Conservation (phyloP, 2,888 invertebrate species). For the Drosophila tanythrix region DNA sequence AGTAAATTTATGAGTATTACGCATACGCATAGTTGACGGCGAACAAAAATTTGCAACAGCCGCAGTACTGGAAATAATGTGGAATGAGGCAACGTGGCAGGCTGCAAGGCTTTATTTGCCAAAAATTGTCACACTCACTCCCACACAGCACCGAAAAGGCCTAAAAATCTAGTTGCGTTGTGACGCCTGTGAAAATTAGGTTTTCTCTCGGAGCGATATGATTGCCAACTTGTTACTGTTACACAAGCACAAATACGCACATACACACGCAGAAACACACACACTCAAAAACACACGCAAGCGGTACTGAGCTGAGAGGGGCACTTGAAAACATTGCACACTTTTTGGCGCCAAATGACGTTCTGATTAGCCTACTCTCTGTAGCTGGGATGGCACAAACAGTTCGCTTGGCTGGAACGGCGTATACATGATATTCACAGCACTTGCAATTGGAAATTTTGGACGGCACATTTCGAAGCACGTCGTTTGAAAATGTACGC, state of each 20-base stretch:
- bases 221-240: constrained; percentile 70
- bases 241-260: constrained; percentile 28
- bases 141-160: constrained; percentile 4
- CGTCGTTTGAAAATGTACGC: constrained; percentile 66
- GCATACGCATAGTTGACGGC: background rate
- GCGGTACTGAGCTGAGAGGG: constrained; percentile 5
- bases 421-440: constrained; percentile 55
- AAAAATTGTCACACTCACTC: constrained; percentile 2
- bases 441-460: constrained; percentile 57
- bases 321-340: constrained; percentile 32
- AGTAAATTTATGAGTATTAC: background rate
- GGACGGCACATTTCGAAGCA: constrained; percentile 60
- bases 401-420: constrained; percentile 30
- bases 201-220: constrained; percentile 33
- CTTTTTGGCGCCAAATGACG: constrained; percentile 72
- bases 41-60: background rate
- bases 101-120: constrained; percentile 4
- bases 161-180: constrained; percentile 23
- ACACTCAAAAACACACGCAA: background rate
- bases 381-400: constrained; percentile 22
- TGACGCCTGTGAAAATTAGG: constrained; percentile 32
- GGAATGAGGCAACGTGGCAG: background rate
- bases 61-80: background rate
- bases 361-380: constrained; percentile 43
- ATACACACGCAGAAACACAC: constrained; percentile 14